Conservation (phyloP, 2,797 vertebrate genomes). For the Distichodus sexfasciatus region DNA sequence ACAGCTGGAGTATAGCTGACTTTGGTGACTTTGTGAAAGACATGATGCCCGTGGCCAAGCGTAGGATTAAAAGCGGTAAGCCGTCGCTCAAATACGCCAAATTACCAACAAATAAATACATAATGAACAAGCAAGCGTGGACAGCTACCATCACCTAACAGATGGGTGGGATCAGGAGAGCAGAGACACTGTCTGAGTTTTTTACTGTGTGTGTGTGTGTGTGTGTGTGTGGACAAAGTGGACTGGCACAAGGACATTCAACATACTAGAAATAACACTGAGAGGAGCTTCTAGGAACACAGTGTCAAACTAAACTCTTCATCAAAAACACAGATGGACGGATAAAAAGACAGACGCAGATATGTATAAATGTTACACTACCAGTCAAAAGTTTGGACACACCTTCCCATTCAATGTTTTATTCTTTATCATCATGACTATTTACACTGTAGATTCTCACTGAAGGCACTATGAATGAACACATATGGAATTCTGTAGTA, state of each 20-base stretch:
- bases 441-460: too few relatives aligned
- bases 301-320: too few relatives aligned
- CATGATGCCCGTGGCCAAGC: conserved; percentile 20
- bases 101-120: conserved; percentile 16
- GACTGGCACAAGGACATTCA: neutral
- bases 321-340: too few relatives aligned
- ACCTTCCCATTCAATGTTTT: too few relatives aligned
- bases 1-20: conserved; percentile 32
- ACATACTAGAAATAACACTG: too few relatives aligned
- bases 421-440: too few relatives aligned
- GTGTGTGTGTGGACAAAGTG: neutral
- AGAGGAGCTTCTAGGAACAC: too few relatives aligned
- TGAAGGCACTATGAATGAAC: too few relatives aligned
- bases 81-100: neutral
- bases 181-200: neutral
- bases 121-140: conserved; percentile 17
- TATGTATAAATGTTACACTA: too few relatives aligned
- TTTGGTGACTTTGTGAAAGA: conserved; percentile 48
- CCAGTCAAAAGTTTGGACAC: too few relatives aligned
- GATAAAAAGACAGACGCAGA: too few relatives aligned
- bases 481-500: too few relatives aligned
- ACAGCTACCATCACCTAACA: conserved; percentile 18
- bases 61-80: conserved; percentile 16
- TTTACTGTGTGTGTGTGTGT: neutral
- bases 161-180: conserved; percentile 30